phyloP scores from a whole-genome alignment of 2,113 vertebrate genomes.

The Malurus melanocephalus region DNA sequence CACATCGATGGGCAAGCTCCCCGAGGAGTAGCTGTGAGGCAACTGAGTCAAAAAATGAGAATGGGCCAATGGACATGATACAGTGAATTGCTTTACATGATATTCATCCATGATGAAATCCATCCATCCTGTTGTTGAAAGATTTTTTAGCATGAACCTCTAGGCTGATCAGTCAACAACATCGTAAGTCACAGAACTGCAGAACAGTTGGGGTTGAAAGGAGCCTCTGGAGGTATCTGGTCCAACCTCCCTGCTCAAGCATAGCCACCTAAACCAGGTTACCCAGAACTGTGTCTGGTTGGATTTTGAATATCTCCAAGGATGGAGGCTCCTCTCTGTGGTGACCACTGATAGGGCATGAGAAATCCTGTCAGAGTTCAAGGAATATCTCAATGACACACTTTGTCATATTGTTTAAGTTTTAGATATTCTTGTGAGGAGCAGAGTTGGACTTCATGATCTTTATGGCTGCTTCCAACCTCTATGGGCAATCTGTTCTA shows the following conservation, averaged over 20 bases:
- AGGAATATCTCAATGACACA: accelerated
- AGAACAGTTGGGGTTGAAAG: neutral
- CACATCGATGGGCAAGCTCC: neutral
- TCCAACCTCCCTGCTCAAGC: neutral
- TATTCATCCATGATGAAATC: neutral
- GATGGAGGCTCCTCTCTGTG: neutral
- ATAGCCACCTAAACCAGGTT: neutral
- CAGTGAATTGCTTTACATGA: accelerated
- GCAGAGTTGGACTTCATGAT: accelerated
- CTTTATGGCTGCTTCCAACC: neutral
- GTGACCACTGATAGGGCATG: neutral
- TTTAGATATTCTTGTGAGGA: neutral
- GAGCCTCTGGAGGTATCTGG: neutral
- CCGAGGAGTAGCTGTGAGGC: neutral
- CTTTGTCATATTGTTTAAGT: neutral
- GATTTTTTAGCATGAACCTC: accelerated
- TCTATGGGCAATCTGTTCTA: neutral
- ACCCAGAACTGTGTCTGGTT: neutral
- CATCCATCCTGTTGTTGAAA: neutral
- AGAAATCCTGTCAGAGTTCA: neutral
- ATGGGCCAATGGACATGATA: too few species aligned
- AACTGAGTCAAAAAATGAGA: neutral
- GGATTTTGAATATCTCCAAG: neutral
- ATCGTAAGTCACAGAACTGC: neutral
- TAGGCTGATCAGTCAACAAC: neutral